Evolutionary conservation across 2,113 vertebrate genomes (phyloP), one percentile per base, ranked within the genome.

Genomic region (Sinocyclocheilus maitianheensis): DNA sequence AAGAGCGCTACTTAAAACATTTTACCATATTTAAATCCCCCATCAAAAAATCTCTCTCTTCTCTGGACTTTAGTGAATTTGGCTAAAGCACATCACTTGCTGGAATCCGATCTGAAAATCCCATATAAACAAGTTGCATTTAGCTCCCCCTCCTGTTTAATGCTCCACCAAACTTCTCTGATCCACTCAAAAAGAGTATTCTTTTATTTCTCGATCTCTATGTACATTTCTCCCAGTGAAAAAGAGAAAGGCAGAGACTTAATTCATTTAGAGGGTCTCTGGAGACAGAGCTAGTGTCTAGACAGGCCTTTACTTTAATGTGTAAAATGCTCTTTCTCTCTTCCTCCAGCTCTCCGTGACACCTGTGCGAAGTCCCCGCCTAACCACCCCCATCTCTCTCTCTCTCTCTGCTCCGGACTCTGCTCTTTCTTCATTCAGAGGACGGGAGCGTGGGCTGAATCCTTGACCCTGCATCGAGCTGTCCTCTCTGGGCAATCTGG

Each of bases 401-500:
- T 24, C 22, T 67, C 51, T 72, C 76, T 80, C 16, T 48, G 62
- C 88, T 24, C 83, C 20, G 87, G 88, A 91, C 88, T 89, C 91
- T 90, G 93, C 90, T 91, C 90, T 40, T 89, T 74, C 71, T 86
- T 72, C 75, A n/a, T 87, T 87, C 88, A 89, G 87, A 86, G 83
- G 34, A 60, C 0, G 84, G 46, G 78, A 86, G 84, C 40, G 58
- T 81, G 71, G 65, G 81, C 60, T 84, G 90, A 87, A 92, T 92
- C 94, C 92, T 94, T 93, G 93, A 93, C 93, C 94, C 89, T 85
- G 78, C 86, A 87, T 93, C 58, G 86, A 87, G 86, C 81, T 93
- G 93, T 94, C 94, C 93, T 94, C 89, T 93, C 90, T 91, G 87
- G 90, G 87, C 93, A 91, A 92, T 94, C 92, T 94, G 93, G 92